phyloP scores from a whole-genome alignment of 2,888 invertebrate genomes.

The Polyommatus icarus region DNA sequence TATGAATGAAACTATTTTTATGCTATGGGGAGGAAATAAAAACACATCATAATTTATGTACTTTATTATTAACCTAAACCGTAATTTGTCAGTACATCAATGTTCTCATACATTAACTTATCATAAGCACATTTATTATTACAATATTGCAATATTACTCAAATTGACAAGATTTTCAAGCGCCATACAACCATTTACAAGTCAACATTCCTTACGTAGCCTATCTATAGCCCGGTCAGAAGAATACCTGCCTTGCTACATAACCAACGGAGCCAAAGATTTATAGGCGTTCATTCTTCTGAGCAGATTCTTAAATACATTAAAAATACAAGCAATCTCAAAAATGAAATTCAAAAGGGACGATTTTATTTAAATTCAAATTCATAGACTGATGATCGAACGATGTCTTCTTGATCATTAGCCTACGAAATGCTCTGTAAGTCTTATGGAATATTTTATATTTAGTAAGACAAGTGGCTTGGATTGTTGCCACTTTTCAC shows the following conservation, averaged over 20 bases:
- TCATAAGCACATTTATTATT: conserved; percentile 67
- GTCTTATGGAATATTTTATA: not conserved
- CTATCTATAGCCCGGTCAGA: conserved; percentile 34
- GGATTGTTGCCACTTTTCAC: not conserved
- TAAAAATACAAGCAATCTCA: conserved; percentile 17
- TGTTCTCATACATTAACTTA: conserved; percentile 67
- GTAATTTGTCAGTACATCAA: conserved; percentile 77
- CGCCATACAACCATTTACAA: conserved; percentile 74
- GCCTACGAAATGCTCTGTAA: not conserved
- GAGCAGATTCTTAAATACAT: not conserved
- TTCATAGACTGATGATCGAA: not conserved
- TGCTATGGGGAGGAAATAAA: conserved; percentile 36
- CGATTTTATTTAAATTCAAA: not conserved
- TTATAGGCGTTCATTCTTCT: not conserved
- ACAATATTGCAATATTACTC: conserved; percentile 55
- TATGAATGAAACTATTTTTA: not conserved
- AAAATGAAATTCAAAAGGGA: conserved; percentile 1
- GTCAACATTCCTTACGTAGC: conserved; percentile 33
- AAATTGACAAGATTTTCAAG: conserved; percentile 77
- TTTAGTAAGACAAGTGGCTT: not conserved
- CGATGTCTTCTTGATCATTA: not conserved
- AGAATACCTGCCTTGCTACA: conserved; percentile 37
- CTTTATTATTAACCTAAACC: conserved; percentile 60
- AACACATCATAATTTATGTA: conserved; percentile 45
- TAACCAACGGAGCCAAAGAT: not conserved